Percentiles rank a stretch among this genome's conserved stretches.
Conservation (phyloP, 1,140 invertebrate species). For the Carposina sasakii region DNA sequence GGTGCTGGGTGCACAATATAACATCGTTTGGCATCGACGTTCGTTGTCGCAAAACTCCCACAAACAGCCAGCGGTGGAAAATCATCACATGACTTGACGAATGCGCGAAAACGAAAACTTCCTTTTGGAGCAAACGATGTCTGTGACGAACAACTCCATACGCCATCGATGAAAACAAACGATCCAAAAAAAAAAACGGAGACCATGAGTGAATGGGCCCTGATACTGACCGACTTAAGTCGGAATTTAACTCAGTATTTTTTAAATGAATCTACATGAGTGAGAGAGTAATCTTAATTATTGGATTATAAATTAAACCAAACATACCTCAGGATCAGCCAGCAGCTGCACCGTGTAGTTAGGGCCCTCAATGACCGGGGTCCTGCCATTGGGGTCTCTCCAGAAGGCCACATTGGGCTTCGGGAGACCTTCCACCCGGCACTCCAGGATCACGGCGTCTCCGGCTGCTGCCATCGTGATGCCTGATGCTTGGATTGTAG, state of each 20-base stretch:
- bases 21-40: too few species aligned
- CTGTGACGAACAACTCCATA: too few species aligned
- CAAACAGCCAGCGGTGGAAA: too few species aligned
- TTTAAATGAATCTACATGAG: conserved; percentile 16
- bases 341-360: conserved; percentile 78
- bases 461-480: conserved; percentile 82
- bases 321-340: conserved; percentile 71
- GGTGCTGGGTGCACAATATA: too few species aligned
- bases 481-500: conserved; percentile 81
- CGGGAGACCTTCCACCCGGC: conserved; percentile 82
- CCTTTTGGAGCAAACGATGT: too few species aligned
- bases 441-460: conserved; percentile 82
- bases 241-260: too few species aligned
- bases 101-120: too few species aligned
- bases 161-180: background rate
- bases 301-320: conserved; percentile 6
- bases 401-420: conserved; percentile 86
- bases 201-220: background rate
- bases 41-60: too few species aligned
- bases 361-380: conserved; percentile 82
- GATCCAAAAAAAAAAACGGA: background rate
- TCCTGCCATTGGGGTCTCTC: conserved; percentile 79
- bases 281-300: too few species aligned
- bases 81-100: too few species aligned
- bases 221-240: background rate